Base-by-base conservation (phyloP, 2,113 vertebrate species). In the Campylomormyrus numenius region DNA sequence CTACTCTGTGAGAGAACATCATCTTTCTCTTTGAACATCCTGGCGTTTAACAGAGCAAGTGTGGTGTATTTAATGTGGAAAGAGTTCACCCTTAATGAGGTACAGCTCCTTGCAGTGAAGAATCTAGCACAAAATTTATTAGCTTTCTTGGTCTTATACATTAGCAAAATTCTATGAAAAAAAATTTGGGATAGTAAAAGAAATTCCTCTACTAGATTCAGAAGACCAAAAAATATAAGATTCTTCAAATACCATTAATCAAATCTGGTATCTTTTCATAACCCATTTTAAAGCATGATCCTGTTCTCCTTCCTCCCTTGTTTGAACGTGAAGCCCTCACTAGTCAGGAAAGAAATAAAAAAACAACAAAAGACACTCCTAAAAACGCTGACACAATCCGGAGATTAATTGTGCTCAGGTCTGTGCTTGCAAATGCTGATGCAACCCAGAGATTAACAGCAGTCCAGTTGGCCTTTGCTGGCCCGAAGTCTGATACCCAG, bases 281-380 rank as follows among this genome's bases (percentile, higher is more conserved):
- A 42, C 52, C 39, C 48, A 70, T 90, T 90, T 86, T 70, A 66
- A 86, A 83, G 17, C 42, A 84, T 62, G 84, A 90, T 84, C 89
- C 74, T 89, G 24, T 85, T 85, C 42, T 70, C 80, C 89, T 52
- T 89, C 48, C 74, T 77, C 66, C 74, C 88, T 48, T 2, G 6
- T 35, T 56, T 45, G 50, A 89, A n/a, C 24, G 50, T 56, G 77
- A 89, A 89, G 35, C 13, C 6, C 46, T 17, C 48, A 50, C 21
- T 27, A 62, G 80, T 31, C 70, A 83, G 35, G 1, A 39, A 87
- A 87, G 15, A 87, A 86, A 24, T 24, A 15, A 1, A 27, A 86
- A 87, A 87, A 87, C 1, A 53, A 87, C 11, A 31, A 53, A 35
- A 31, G 49, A 46, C 21, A 21, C 17, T 24, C 21, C 50, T 13